Evolutionary conservation across 2,888 invertebrate genomes (phyloP), one percentile per base, ranked within the genome.

Genomic region (Ptychoptera albimana): DNA sequence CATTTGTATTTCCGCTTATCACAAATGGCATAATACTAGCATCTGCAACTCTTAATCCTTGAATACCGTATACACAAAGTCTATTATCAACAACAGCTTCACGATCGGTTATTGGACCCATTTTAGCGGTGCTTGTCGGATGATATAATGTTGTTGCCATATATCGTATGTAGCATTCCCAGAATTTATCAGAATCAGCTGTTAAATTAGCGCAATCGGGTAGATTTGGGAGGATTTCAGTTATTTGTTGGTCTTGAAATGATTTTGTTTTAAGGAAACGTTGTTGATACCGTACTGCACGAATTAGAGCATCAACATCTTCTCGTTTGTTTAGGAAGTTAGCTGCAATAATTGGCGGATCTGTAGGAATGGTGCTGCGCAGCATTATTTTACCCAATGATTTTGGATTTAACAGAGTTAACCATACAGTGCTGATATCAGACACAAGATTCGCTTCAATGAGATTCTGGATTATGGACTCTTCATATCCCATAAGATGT

Each of bases 1-100:
- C 87, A 59, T 88, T 87, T 0, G 85, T 85, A 60, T 88, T 88
- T 6, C 80, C 84, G 55, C 82, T 83, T 0, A 79, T 70, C 40
- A 82, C 72, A 2, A 60, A 68, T 0, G 85, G 86, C 83, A 87
- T 86, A 37, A 87, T 72, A 44, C 83, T 82, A 1, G 81, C 83
- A 57, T 84, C 84, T 1, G 75, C 73, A 1, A 84, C 79, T 35
- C 84, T 67, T 2, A 84, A 62, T 10, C 74, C 74, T 13, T 66
- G 58, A 1, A 82, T 66, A 0, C 78, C 78, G 46, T 77, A 71
- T 0, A 84, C 77, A 48, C 67, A 70, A 4, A 84, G 59, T 36
- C 75, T 60, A 1, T 76, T 71, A 57, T 77, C 75, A 0, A 85
- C 81, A 0, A 85, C 85, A 0, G 83, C 71, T 1, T 60, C 65